These are phyloP conservation scores for Nematostella vectensis DNA, from an alignment of 92 coral and sea anemone genomes.

Conservation along the genomic window DNA sequence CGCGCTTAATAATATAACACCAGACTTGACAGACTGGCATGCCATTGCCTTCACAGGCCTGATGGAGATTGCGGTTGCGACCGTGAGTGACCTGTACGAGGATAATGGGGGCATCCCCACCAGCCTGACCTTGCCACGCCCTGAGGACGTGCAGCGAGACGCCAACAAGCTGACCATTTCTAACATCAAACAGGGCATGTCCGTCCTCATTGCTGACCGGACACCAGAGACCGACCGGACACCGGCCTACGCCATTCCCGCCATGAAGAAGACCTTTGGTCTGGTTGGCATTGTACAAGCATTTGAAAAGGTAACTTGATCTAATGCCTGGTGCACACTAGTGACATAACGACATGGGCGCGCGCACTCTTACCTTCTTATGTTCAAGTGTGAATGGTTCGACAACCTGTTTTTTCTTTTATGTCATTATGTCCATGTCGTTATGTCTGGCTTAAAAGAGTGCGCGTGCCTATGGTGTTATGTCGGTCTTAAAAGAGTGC, in stretches of 20 bases:
- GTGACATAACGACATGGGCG: no score
- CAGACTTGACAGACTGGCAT: no score
- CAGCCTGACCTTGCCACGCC: conserved; percentile 63
- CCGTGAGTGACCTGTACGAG: conserved; percentile 88
- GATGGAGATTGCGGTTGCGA: conserved; percentile 90
- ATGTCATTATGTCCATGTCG: no score
- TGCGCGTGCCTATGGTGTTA: no score
- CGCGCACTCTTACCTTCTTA: no score
- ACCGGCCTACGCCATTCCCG: conserved; percentile 81
- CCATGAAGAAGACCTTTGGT: conserved; percentile 88
- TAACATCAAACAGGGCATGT: conserved; percentile 68
- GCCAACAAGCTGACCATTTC: conserved; percentile 71
- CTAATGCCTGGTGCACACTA: no score
- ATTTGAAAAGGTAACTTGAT: conserved; percentile 59
- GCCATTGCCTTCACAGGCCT: no score
- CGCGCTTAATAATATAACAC: no score
- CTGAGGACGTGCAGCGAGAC: conserved; percentile 87
- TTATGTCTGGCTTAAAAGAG: no score
- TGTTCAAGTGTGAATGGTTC: no score
- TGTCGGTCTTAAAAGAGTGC: no score
- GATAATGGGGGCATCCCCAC: conserved; percentile 92
- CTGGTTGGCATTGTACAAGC: conserved; percentile 73
- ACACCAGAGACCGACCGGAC: conserved; percentile 39
- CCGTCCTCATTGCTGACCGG: conserved; percentile 44
- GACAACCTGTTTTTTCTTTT: no score